A percentile compares a stretch with the other conserved stretches of the same genome.
Evolutionary conservation across 2,888 invertebrate genomes (phyloP).

Genomic region (Salticus scenicus): DNA sequence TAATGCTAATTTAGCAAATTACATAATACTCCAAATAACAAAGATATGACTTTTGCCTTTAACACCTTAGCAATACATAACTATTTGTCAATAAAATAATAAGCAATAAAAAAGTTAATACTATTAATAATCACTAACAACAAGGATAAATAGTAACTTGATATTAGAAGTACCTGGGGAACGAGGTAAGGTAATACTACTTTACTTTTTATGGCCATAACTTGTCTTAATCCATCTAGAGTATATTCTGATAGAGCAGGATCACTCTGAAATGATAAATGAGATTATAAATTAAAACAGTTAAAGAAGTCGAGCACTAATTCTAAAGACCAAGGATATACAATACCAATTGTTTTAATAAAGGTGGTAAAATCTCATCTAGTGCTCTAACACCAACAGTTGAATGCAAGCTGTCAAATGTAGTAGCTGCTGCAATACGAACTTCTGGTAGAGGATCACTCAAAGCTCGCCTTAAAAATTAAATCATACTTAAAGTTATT

Average conservation of each 20-base stretch:
- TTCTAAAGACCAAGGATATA: conserved; percentile 65
- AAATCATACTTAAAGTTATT: too few relatives aligned
- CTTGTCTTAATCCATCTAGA: conserved; percentile 94
- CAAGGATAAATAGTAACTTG: too few relatives aligned
- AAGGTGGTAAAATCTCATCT: conserved; percentile 95
- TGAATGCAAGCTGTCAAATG: conserved; percentile 96
- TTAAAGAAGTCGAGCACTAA: too few relatives aligned
- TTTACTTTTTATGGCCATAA: conserved; percentile 96
- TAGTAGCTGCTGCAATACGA: conserved; percentile 94
- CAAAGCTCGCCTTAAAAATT: conserved; percentile 83
- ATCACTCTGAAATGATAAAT: conserved; percentile 80
- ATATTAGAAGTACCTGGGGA: conserved; percentile 79
- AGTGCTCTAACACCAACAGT: conserved; percentile 94
- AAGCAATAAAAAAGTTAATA: too few relatives aligned
- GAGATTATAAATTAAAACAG: conserved; percentile 27
- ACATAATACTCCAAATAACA: too few relatives aligned
- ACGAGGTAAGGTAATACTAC: conserved; percentile 97
- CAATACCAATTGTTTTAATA: conserved; percentile 87
- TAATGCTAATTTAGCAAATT: too few relatives aligned
- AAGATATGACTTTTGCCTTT: too few relatives aligned
- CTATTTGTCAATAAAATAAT: too few relatives aligned
- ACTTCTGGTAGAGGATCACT: conserved; percentile 94
- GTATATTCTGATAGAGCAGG: conserved; percentile 89
- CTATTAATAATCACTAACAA: too few relatives aligned
- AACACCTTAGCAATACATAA: too few relatives aligned